phyloP scores from a whole-genome alignment of 35 echinoderm and acorn worm genomes.

The Ophioderma brevispina region DNA sequence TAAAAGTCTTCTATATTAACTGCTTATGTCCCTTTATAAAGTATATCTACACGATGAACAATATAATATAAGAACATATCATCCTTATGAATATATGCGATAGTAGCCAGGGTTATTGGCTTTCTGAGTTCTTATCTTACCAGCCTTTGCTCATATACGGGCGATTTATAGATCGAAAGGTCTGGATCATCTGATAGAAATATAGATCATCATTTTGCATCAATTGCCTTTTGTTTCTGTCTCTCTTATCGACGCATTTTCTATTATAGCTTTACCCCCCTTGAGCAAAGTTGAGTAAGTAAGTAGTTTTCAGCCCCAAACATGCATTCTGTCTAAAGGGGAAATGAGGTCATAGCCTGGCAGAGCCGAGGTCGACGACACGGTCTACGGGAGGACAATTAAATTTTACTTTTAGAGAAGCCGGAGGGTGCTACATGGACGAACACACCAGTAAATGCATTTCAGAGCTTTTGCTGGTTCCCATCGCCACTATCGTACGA shows the following conservation, averaged over 20 bases:
- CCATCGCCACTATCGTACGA: not conserved
- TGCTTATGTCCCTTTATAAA: no score
- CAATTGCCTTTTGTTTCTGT: constrained; percentile 3
- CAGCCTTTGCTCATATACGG: not conserved
- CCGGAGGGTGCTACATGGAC: not conserved
- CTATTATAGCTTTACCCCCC: constrained; percentile 4
- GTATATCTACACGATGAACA: not conserved
- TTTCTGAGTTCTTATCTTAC: not conserved
- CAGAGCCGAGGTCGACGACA: not conserved
- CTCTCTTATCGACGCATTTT: constrained; percentile 1
- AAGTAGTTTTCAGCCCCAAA: constrained; percentile 9
- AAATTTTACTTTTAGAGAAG: not conserved
- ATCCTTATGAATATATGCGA: not conserved
- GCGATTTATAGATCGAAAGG: not conserved
- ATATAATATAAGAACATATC: no score
- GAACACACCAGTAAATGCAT: not conserved
- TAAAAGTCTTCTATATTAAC: not conserved
- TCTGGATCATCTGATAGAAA: constrained; percentile 1
- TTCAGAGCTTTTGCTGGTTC: not conserved
- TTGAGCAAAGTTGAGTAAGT: not conserved
- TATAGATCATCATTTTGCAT: constrained; percentile 11
- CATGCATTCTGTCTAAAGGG: not conserved
- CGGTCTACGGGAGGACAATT: not conserved
- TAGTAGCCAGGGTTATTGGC: not conserved
- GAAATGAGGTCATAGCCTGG: not conserved